phyloP scores from a whole-genome alignment of 2,888 invertebrate species.

The Philereme transversata region DNA sequence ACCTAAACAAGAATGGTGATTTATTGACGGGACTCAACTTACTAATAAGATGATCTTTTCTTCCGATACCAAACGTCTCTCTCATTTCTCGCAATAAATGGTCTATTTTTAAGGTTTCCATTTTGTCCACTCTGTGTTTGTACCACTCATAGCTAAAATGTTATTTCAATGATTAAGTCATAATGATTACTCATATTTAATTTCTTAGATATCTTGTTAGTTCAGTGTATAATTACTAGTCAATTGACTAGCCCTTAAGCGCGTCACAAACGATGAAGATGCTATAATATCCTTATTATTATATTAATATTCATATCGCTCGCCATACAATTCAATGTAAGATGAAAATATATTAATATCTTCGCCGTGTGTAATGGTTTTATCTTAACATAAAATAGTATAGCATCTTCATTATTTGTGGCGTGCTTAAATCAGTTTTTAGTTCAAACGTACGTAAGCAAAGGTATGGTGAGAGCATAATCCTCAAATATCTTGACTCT shows the following conservation, averaged over 20 bases:
- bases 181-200: background rate
- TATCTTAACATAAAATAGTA: too few species aligned
- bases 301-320: too few species aligned
- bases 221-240: too few species aligned
- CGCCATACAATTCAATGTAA: too few species aligned
- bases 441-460: conserved; percentile 58
- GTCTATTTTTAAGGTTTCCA: conserved; percentile 81
- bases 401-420: too few species aligned
- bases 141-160: conserved; percentile 84
- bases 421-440: background rate
- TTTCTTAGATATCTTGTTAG: background rate
- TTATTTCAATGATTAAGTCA: background rate
- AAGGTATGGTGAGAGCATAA: conserved; percentile 78
- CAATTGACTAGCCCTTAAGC: too few species aligned
- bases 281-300: too few species aligned
- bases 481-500: conserved; percentile 85
- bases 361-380: too few species aligned
- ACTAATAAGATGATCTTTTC: conserved; percentile 89
- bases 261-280: too few species aligned
- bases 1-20: too few species aligned
- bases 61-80: conserved; percentile 86
- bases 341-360: too few species aligned
- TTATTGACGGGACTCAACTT: conserved; percentile 44
- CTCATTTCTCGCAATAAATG: conserved; percentile 75
- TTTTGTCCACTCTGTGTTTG: conserved; percentile 86